Conservation (phyloP, 2,797 vertebrate species). For the Euthynnus affinis region DNA sequence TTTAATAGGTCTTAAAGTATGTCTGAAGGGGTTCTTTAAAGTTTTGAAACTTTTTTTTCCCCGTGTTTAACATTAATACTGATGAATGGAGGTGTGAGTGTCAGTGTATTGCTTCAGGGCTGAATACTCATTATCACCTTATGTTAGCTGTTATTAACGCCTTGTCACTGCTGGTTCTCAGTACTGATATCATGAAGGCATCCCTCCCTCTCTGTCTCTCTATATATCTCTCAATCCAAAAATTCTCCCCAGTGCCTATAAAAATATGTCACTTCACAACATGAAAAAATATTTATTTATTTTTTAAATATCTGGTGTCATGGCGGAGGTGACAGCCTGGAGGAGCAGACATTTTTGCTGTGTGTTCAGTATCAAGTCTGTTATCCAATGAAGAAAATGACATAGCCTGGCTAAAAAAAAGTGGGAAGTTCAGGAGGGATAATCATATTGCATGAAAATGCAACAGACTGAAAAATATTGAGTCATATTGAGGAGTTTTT, state of each 20-base stretch:
- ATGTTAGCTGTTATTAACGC: constrained; percentile 54
- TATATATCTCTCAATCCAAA: constrained; percentile 1
- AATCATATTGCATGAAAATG: constrained; percentile 18
- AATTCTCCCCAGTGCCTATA: background rate
- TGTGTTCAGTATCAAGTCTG: constrained; percentile 28
- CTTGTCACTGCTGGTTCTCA: constrained; percentile 41
- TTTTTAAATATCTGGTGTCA: constrained; percentile 16
- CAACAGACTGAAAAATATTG: constrained; percentile 11
- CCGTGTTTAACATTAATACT: constrained; percentile 27
- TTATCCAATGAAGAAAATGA: constrained; percentile 34
- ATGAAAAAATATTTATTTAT: constrained; percentile 6
- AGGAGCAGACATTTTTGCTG: constrained; percentile 38
- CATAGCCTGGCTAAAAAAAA: constrained; percentile 14
- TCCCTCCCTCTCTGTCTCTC: constrained; percentile 24
- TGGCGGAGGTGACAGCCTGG: constrained; percentile 24
- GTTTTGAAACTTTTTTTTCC: constrained; percentile 1
- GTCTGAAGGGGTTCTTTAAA: background rate
- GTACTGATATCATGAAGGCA: constrained; percentile 38
- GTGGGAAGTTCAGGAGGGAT: constrained; percentile 4
- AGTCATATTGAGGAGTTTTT: background rate
- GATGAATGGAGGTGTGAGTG: constrained; percentile 52
- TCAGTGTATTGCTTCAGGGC: constrained; percentile 31
- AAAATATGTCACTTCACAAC: constrained; percentile 45
- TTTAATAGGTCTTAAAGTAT: background rate
- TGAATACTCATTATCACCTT: constrained; percentile 64